Percentiles rank a stretch among this genome's conserved stretches.
These are phyloP conservation scores for Holcopasites calliopsidis DNA, from an alignment of 1,140 invertebrate species.

Conservation along the genomic window DNA sequence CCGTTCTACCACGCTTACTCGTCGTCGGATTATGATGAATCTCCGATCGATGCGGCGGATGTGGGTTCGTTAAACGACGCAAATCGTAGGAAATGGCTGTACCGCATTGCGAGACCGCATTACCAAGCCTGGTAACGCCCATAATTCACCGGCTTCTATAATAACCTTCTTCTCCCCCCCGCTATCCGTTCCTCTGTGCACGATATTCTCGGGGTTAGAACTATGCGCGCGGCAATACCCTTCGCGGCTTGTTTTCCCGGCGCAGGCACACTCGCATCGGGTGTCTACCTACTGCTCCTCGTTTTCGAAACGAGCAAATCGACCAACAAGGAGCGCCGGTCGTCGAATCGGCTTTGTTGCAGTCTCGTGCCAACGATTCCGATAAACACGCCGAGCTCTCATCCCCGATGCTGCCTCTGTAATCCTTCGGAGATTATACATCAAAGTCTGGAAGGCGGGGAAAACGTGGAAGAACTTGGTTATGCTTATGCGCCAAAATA, in stretches of 20 bases:
- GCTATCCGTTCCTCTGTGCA: neutral
- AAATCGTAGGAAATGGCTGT: slow-evolving; percentile 19
- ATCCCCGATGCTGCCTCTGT: neutral
- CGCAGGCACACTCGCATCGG: too few relatives aligned
- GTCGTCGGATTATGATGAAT: slow-evolving; percentile 16
- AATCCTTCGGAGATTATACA: slow-evolving; percentile 7
- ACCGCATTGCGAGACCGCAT: slow-evolving; percentile 53
- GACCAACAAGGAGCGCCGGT: neutral
- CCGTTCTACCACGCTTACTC: slow-evolving; percentile 7
- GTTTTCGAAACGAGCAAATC: slow-evolving; percentile 21
- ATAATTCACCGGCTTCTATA: slow-evolving; percentile 38
- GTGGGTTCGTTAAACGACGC: slow-evolving; percentile 32
- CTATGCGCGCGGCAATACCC: too few relatives aligned
- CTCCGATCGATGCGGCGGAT: slow-evolving; percentile 18
- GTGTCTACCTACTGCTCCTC: too few relatives aligned
- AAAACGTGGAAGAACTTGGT: neutral
- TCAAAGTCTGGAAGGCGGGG: neutral
- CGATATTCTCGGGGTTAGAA: too few relatives aligned
- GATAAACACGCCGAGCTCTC: neutral
- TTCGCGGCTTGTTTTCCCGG: too few relatives aligned
- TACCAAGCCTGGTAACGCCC: slow-evolving; percentile 22
- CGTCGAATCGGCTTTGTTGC: neutral
- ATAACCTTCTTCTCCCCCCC: neutral
- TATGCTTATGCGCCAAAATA: too few relatives aligned
- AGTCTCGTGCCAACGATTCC: neutral